Conservation (phyloP, 2,888 invertebrate genomes). For the Eubasilissa splendida region DNA sequence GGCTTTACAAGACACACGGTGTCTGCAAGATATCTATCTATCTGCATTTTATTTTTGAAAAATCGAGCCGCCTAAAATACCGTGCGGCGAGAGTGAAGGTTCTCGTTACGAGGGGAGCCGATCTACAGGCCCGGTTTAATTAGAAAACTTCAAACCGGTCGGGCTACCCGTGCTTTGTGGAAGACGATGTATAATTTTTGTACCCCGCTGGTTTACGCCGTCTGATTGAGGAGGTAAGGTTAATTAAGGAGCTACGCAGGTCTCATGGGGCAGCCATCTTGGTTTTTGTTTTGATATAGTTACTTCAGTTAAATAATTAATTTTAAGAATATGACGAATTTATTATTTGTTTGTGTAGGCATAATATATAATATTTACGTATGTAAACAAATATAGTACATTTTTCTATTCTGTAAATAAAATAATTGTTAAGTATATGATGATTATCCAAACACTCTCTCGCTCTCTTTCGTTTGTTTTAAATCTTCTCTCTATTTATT, state of each 20-base stretch:
- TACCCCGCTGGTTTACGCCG: constrained; percentile 29
- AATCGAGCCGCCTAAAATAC: background rate
- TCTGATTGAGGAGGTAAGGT: background rate
- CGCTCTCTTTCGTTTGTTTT: too few relatives aligned
- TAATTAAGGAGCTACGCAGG: constrained; percentile 16
- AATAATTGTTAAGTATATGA: too few relatives aligned
- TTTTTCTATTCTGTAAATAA: too few relatives aligned
- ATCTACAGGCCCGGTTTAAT: background rate
- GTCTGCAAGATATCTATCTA: background rate
- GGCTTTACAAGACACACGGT: constrained; percentile 15
- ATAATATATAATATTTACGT: too few relatives aligned
- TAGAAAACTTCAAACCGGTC: constrained; percentile 13
- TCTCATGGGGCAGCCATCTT: constrained; percentile 4
- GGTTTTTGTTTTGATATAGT: background rate
- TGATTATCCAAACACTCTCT: too few relatives aligned
- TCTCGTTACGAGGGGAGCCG: background rate
- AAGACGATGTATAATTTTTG: constrained; percentile 15
- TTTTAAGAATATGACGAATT: too few relatives aligned
- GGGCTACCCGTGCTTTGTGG: background rate
- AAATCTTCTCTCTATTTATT: too few relatives aligned
- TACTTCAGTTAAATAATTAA: background rate
- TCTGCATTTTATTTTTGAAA: background rate
- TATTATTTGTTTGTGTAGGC: too few relatives aligned
- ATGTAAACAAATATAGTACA: too few relatives aligned
- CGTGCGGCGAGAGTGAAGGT: background rate